phyloP scores from a whole-genome alignment of 2,797 vertebrate genomes.

The Amazona finschi region DNA sequence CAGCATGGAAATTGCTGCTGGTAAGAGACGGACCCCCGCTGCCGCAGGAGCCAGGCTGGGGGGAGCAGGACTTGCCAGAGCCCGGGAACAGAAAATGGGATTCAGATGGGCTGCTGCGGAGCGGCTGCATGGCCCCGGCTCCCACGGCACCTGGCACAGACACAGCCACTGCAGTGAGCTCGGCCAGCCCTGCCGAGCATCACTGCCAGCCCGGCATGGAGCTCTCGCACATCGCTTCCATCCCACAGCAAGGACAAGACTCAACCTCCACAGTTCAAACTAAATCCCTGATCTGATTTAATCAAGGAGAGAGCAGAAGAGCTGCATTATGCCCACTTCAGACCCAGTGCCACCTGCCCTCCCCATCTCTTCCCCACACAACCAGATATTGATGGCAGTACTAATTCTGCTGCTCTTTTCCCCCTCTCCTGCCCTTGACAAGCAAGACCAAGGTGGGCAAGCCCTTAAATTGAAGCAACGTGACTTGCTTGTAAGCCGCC shows the following conservation, averaged over 20 bases:
- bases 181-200: neutral
- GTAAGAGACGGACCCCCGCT: neutral
- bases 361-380: neutral
- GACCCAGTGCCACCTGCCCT: neutral
- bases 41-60: neutral
- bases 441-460: neutral
- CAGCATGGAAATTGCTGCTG: neutral
- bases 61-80: neutral
- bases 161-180: neutral
- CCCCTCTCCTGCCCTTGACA: neutral
- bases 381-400: neutral
- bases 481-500: neutral
- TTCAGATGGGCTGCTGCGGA: neutral
- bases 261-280: neutral
- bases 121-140: accelerated
- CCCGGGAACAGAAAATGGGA: neutral
- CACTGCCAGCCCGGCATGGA: accelerated
- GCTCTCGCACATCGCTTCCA: neutral
- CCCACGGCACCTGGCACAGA: neutral
- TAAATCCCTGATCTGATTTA: neutral
- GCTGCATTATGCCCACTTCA: neutral
- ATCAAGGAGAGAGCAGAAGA: neutral
- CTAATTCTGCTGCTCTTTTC: neutral
- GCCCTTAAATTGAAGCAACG: neutral
- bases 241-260: neutral